Evolutionary conservation across 2,797 vertebrate species (phyloP).

Genomic region (Phrynocephalus forsythii): DNA sequence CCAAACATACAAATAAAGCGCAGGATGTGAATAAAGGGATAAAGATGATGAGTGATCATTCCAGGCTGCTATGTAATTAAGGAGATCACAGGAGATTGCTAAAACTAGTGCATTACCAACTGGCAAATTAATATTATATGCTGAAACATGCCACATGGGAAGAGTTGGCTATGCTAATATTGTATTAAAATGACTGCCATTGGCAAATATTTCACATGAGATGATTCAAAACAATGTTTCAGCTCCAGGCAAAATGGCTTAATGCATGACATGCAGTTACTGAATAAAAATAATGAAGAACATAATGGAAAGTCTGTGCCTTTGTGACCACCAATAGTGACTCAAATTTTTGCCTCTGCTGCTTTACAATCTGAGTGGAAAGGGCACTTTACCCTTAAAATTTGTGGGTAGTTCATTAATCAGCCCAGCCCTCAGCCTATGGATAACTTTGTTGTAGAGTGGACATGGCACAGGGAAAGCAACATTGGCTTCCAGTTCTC

Average conservation of each 20-base stretch:
- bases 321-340: conserved; percentile 58
- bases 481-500: not conserved
- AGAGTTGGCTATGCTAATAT: conserved; percentile 74
- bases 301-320: conserved; percentile 55
- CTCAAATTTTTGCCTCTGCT: conserved; percentile 29
- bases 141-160: conserved; percentile 75
- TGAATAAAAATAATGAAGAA: conserved; percentile 57
- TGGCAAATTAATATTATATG: conserved; percentile 75
- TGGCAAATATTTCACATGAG: conserved; percentile 72
- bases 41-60: conserved; percentile 61
- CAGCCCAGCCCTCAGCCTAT: conserved; percentile 14
- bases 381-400: no score
- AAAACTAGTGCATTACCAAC: conserved; percentile 73
- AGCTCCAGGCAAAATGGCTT: conserved; percentile 61
- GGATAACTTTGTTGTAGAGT: not conserved
- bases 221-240: conserved; percentile 67
- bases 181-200: conserved; percentile 69
- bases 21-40: conserved; percentile 50
- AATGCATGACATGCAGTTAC: conserved; percentile 67
- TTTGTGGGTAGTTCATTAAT: no score
- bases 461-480: not conserved
- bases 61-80: conserved; percentile 73
- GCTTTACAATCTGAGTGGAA: no score
- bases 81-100: conserved; percentile 68
- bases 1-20: conserved; percentile 35